These are phyloP conservation scores for Melanostoma mellinum DNA, from an alignment of 2,888 invertebrate genomes.

Conservation along the genomic window DNA sequence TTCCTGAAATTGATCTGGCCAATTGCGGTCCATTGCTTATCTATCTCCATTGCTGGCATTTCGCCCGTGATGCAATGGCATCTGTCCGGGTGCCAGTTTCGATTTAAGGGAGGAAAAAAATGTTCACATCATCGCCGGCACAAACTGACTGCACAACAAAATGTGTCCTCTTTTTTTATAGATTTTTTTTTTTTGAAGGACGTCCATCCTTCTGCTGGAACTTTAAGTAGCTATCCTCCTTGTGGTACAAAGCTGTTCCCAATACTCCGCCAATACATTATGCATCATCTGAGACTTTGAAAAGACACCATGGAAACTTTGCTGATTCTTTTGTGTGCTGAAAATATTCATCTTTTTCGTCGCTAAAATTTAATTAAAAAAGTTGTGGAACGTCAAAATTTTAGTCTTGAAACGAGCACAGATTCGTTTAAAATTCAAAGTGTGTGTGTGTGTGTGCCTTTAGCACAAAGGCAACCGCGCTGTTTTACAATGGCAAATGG, in stretches of 20 bases:
- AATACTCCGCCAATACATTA: too few species aligned
- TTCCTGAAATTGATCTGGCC: conserved; percentile 2
- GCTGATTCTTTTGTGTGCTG: too few species aligned
- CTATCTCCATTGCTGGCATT: conserved; percentile 6
- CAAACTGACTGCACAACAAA: conserved; percentile 19
- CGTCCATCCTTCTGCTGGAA: background rate
- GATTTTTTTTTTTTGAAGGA: background rate
- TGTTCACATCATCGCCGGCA: background rate
- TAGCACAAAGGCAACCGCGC: too few species aligned
- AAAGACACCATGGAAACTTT: too few species aligned
- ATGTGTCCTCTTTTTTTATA: background rate
- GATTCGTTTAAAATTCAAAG: too few species aligned
- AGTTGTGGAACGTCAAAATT: conserved; percentile 14
- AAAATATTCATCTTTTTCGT: background rate
- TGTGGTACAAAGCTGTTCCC: too few species aligned
- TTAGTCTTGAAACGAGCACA: background rate
- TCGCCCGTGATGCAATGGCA: conserved; percentile 7
- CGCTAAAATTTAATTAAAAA: conserved; percentile 31
- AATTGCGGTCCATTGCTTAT: background rate
- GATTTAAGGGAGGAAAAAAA: background rate
- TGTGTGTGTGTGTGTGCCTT: too few species aligned
- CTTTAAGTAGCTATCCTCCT: too few species aligned
- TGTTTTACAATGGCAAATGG: too few species aligned
- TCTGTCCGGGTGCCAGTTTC: conserved; percentile 17
- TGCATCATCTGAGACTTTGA: too few species aligned